phyloP scores from a whole-genome alignment of 2,113 vertebrate species.

The Megatriorchis doriae region DNA sequence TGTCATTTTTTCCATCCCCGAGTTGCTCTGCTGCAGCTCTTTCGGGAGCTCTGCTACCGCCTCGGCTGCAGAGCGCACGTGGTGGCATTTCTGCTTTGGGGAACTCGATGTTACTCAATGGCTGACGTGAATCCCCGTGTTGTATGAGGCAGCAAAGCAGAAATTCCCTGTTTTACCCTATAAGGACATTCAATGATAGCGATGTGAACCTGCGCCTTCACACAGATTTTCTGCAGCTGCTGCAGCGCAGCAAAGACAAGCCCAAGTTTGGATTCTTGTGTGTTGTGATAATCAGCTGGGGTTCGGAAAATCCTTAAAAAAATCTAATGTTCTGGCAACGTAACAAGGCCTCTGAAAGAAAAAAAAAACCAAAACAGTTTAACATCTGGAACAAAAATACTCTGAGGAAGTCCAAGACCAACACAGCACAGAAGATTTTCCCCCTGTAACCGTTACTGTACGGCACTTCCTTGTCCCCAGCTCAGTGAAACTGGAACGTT shows the following conservation, averaged over 20 bases:
- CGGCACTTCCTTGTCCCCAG: conserved; percentile 55
- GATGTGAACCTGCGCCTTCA: conserved; percentile 35
- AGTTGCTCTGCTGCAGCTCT: not conserved
- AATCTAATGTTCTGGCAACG: conserved; percentile 67
- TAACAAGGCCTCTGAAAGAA: conserved; percentile 77
- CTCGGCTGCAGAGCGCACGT: not conserved
- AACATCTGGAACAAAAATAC: conserved; percentile 77
- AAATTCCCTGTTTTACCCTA: conserved; percentile 66
- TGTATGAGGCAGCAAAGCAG: conserved; percentile 18
- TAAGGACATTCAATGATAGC: conserved; percentile 57
- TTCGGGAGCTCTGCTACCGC: not conserved
- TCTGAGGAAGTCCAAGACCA: conserved; percentile 69
- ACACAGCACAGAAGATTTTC: conserved; percentile 65
- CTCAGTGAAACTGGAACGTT: conserved; percentile 38
- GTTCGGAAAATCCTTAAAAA: conserved; percentile 73
- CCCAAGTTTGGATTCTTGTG: conserved; percentile 68
- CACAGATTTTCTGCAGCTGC: conserved; percentile 76
- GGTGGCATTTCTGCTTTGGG: not conserved
- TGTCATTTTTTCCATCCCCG: not conserved
- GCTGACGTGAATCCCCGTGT: not conserved
- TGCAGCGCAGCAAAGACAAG: conserved; percentile 54
- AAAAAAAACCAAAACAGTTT: conserved; percentile 45
- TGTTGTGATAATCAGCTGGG: conserved; percentile 78
- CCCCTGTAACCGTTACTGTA: conserved; percentile 56
- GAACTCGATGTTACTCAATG: not conserved